Conservation (phyloP, 2,888 invertebrate species). For the Plebejus anna region DNA sequence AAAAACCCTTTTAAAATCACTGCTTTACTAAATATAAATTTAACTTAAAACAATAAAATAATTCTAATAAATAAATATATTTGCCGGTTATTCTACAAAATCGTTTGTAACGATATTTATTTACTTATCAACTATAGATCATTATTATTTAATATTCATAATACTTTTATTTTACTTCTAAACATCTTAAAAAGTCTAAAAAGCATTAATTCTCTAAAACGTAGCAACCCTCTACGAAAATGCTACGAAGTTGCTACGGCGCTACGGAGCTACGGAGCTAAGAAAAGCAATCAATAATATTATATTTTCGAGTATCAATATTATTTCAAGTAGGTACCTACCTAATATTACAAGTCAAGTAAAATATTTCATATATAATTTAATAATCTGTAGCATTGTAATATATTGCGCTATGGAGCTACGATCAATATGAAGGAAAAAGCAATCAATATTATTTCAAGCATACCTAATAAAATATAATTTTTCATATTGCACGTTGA, state of each 20-base stretch:
- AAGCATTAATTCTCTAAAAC: background rate
- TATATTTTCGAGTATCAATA: background rate
- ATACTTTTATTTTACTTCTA: background rate
- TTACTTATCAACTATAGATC: background rate
- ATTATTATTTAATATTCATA: background rate
- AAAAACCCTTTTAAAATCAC: background rate
- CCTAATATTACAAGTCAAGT: background rate
- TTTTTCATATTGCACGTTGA: background rate
- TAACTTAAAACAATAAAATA: background rate
- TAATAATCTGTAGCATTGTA: background rate
- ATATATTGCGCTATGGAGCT: background rate
- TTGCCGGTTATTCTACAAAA: background rate
- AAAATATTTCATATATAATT: background rate
- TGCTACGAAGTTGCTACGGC: background rate
- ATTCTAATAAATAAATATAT: background rate
- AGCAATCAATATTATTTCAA: background rate
- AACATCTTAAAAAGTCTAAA: background rate
- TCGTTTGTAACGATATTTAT: slow-evolving; percentile 10
- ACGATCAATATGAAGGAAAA: too few relatives aligned
- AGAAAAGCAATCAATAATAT: background rate
- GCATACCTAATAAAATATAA: background rate
- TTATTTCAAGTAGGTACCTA: background rate
- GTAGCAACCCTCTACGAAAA: background rate
- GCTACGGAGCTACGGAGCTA: background rate
- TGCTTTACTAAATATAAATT: background rate